Conservation (phyloP, 2,113 vertebrate species). For the Thomomys bottae region DNA sequence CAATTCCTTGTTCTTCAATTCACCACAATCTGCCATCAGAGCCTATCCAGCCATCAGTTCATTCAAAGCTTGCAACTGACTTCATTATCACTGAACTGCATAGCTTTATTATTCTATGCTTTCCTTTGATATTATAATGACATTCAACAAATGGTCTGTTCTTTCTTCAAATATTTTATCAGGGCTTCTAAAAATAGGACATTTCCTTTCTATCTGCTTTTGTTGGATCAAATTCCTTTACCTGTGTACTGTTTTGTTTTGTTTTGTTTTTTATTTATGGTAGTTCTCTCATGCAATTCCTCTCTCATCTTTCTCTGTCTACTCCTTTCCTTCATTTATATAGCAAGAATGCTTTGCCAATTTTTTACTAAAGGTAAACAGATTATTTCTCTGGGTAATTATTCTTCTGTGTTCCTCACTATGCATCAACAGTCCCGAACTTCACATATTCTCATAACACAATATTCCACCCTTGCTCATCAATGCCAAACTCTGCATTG, state of each 20-base stretch:
- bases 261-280: not conserved
- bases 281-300: not conserved
- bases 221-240: not conserved
- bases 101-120: not conserved
- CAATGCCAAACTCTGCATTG: not conserved
- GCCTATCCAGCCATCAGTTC: not conserved
- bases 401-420: not conserved
- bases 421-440: too few species aligned
- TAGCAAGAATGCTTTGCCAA: not conserved
- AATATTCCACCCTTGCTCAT: not conserved
- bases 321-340: not conserved
- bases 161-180: not conserved
- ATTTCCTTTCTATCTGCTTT: not conserved
- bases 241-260: not conserved
- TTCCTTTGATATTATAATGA: constrained; percentile 7
- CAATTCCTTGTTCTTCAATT: not conserved
- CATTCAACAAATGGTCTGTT: not conserved
- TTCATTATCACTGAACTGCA: not conserved
- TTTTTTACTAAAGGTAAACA: not conserved
- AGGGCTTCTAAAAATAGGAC: not conserved
- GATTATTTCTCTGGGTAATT: not conserved
- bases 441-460: too few species aligned
- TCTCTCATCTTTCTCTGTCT: not conserved
- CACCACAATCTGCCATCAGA: not conserved
- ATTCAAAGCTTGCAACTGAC: not conserved